Evolutionary conservation across 1,140 invertebrate species (phyloP).

Genomic region (Neodiprion fabricii): DNA sequence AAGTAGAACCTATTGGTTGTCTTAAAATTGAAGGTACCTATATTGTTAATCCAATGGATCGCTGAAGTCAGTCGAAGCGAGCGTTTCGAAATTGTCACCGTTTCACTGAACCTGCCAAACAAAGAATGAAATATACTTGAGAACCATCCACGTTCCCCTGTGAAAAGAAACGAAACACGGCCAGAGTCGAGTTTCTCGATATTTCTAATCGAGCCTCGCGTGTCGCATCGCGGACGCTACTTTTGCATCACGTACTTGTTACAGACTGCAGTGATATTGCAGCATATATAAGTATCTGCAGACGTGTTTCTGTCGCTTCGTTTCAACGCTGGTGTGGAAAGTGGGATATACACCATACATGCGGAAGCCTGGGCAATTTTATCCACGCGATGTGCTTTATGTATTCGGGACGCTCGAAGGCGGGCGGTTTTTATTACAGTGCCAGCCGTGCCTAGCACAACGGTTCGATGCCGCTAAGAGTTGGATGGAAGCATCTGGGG

Average conservation of each 20-base stretch:
- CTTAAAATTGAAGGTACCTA: no score
- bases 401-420: constrained; percentile 1
- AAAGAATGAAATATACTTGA: not conserved
- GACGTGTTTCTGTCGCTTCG: no score
- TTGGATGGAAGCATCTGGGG: no score
- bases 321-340: no score
- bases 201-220: not conserved
- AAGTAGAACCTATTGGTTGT: no score
- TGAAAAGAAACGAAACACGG: not conserved
- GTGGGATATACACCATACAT: not conserved
- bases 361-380: not conserved
- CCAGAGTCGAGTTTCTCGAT: not conserved
- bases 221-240: not conserved
- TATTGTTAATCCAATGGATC: no score
- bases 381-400: constrained; percentile 7
- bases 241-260: no score
- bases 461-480: not conserved
- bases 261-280: no score
- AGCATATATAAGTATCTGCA: no score
- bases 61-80: not conserved
- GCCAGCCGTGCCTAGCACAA: constrained; percentile 1
- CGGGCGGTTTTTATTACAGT: constrained; percentile 1
- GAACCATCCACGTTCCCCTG: not conserved
- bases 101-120: not conserved
- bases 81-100: not conserved